phyloP scores from a whole-genome alignment of 1,140 invertebrate species.

The Lethrus apterus region DNA sequence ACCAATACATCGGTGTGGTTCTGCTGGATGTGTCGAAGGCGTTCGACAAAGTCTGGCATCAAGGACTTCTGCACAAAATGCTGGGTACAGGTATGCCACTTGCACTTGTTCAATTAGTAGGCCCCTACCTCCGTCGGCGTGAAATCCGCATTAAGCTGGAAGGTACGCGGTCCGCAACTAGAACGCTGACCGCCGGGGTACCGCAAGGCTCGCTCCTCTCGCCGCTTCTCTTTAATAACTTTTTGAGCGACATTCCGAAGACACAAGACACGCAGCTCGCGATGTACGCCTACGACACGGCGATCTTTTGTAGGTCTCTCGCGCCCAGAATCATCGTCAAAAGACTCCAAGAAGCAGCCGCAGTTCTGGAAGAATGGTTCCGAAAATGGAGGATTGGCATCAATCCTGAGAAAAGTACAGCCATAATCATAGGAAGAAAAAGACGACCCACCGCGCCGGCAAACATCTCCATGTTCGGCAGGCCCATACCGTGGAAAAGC shows the following conservation, averaged over 20 bases:
- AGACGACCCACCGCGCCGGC: background rate
- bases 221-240: too few relatives aligned
- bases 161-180: background rate
- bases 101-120: background rate
- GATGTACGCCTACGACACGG: slow-evolving; percentile 29
- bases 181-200: slow-evolving; percentile 15
- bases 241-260: slow-evolving; percentile 15
- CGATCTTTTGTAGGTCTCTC: slow-evolving; percentile 10
- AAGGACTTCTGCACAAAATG: slow-evolving; percentile 26
- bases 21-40: slow-evolving; percentile 31
- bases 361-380: slow-evolving; percentile 10
- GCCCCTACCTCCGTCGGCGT: background rate
- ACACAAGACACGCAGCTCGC: slow-evolving; percentile 7
- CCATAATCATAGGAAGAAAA: slow-evolving; percentile 1
- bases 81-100: background rate
- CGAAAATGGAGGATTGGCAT: slow-evolving; percentile 6
- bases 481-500: slow-evolving; percentile 4
- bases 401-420: slow-evolving; percentile 12
- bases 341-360: slow-evolving; percentile 5
- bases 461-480: slow-evolving; percentile 2
- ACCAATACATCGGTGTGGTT: slow-evolving; percentile 15
- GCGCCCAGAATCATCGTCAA: background rate
- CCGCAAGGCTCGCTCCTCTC: slow-evolving; percentile 17
- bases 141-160: background rate
- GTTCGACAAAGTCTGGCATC: slow-evolving; percentile 31